Percentiles rank a stretch among this genome's conserved stretches.
Conservation (phyloP, 1,140 invertebrate genomes). For the Aphaenogaster floridana region DNA sequence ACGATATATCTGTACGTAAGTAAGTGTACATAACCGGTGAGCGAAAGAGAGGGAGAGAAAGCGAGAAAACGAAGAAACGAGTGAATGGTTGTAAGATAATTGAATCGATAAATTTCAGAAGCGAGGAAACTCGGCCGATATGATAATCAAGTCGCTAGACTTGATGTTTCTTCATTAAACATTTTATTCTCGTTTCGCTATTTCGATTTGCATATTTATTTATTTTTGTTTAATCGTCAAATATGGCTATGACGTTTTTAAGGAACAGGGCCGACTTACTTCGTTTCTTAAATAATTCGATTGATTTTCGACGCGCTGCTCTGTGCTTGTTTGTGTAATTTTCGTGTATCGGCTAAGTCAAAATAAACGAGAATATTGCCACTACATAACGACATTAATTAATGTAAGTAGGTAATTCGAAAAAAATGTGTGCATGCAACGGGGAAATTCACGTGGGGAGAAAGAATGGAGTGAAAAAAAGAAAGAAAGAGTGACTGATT, state of each 20-base stretch:
- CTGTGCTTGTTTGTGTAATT: slow-evolving; percentile 77
- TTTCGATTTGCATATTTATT: background rate
- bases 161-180: background rate
- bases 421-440: slow-evolving; percentile 31
- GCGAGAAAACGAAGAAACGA: slow-evolving; percentile 12
- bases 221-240: background rate
- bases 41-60: background rate
- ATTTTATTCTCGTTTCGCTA: background rate
- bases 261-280: slow-evolving; percentile 60
- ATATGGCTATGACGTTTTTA: background rate
- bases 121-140: slow-evolving; percentile 11
- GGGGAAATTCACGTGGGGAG: background rate
- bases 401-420: slow-evolving; percentile 58
- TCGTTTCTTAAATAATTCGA: slow-evolving; percentile 55
- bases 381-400: slow-evolving; percentile 52
- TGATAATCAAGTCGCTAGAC: background rate
- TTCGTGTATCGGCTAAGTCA: slow-evolving; percentile 59
- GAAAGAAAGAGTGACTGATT: slow-evolving; percentile 10
- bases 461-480: background rate
- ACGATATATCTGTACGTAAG: slow-evolving; percentile 72
- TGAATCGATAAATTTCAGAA: slow-evolving; percentile 30
- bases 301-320: slow-evolving; percentile 79
- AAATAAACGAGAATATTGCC: slow-evolving; percentile 62
- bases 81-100: background rate
- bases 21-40: slow-evolving; percentile 77